A percentile compares a stretch with the other conserved stretches of the same genome.
Conservation (phyloP, 1,140 invertebrate species). For the Drosophila eugracilis region DNA sequence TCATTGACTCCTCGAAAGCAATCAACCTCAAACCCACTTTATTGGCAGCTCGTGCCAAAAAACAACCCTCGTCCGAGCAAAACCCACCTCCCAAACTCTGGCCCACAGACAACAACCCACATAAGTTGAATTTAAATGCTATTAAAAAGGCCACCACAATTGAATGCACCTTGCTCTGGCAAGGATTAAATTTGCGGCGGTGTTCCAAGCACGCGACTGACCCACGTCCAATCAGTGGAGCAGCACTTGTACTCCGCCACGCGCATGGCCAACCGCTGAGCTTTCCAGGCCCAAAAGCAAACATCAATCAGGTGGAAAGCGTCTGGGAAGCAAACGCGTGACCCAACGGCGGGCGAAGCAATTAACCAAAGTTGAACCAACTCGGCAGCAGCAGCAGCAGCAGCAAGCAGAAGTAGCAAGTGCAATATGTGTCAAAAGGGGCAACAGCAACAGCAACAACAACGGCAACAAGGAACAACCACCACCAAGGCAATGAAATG, state of each 20-base stretch:
- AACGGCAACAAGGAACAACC: slow-evolving; percentile 25
- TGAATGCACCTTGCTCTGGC: slow-evolving; percentile 40
- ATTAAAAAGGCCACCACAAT: slow-evolving; percentile 35
- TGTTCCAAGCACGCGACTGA: slow-evolving; percentile 51
- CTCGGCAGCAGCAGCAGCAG: slow-evolving; percentile 39
- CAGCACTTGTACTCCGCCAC: slow-evolving; percentile 60
- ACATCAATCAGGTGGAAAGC: slow-evolving; percentile 70
- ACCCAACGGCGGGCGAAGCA: slow-evolving; percentile 51
- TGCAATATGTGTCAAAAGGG: slow-evolving; percentile 71
- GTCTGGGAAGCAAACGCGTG: slow-evolving; percentile 59
- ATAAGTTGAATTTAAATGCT: slow-evolving; percentile 61
- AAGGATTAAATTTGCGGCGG: slow-evolving; percentile 1
- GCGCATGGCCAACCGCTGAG: slow-evolving; percentile 34
- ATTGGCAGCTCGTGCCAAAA: slow-evolving; percentile 17
- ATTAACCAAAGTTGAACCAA: slow-evolving; percentile 61
- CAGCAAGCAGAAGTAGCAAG: slow-evolving; percentile 56
- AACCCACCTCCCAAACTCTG: not conserved
- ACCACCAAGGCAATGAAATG: slow-evolving; percentile 42
- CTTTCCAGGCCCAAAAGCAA: slow-evolving; percentile 33
- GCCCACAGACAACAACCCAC: slow-evolving; percentile 24
- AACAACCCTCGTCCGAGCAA: slow-evolving; percentile 23
- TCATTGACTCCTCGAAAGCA: slow-evolving; percentile 18
- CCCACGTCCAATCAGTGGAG: slow-evolving; percentile 57
- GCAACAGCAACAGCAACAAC: slow-evolving; percentile 33
- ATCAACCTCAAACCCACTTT: slow-evolving; percentile 29